phyloP scores from a whole-genome alignment of 2,797 vertebrate species.

The Bufotes viridis region DNA sequence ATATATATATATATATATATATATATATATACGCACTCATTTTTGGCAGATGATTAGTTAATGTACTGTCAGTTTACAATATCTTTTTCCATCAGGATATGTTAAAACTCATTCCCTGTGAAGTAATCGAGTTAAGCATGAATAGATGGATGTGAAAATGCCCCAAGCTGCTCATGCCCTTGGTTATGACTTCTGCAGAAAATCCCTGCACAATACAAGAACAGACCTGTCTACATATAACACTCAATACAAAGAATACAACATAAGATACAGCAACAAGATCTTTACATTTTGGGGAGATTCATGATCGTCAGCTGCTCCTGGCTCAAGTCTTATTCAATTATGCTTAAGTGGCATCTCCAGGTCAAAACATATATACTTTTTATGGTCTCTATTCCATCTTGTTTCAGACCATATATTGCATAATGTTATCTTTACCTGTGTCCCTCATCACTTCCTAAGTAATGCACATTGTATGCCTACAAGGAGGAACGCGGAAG shows the following conservation, averaged over 20 bases:
- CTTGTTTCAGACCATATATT: neutral
- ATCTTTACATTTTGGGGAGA: neutral
- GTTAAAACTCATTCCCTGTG: slow-evolving; percentile 35
- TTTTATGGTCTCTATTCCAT: neutral
- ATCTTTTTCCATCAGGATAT: slow-evolving; percentile 46
- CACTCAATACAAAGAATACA: neutral
- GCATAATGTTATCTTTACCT: neutral
- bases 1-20: too few species aligned
- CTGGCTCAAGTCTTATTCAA: neutral
- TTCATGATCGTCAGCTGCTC: too few species aligned
- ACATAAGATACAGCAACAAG: neutral
- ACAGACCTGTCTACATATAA: slow-evolving; percentile 27
- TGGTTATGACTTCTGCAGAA: slow-evolving; percentile 40
- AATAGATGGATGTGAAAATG: slow-evolving; percentile 54
- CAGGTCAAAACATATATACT: neutral
- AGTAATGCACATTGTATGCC: too few species aligned
- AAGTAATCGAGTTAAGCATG: slow-evolving; percentile 53
- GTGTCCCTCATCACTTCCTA: too few species aligned
- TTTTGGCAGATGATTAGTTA: slow-evolving; percentile 13
- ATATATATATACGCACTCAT: too few species aligned
- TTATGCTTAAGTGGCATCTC: neutral
- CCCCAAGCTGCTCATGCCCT: slow-evolving; percentile 45
- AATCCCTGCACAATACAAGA: slow-evolving; percentile 46
- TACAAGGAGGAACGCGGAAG: too few species aligned
- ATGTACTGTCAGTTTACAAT: neutral